phyloP scores from a whole-genome alignment of 2,797 vertebrate species.

The Trachurus trachurus region DNA sequence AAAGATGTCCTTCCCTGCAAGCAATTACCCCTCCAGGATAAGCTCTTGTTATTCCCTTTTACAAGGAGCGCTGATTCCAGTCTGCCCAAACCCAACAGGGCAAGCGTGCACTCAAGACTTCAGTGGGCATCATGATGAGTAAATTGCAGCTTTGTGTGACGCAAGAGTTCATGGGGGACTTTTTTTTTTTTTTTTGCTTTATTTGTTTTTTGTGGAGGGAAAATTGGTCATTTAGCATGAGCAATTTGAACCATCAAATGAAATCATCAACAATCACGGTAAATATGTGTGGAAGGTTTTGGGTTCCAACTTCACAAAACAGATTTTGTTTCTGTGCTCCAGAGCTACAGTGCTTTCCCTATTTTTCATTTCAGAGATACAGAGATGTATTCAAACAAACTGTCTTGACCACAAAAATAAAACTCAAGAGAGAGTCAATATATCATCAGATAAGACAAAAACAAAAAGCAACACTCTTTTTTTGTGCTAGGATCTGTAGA shows the following conservation, averaged over 20 bases:
- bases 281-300: not conserved
- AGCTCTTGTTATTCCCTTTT: slow-evolving; percentile 73
- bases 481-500: not conserved
- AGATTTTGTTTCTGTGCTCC: not conserved
- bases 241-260: slow-evolving; percentile 2
- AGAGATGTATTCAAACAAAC: not conserved
- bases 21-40: slow-evolving; percentile 80
- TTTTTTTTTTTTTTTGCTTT: not conserved
- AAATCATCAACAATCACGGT: not conserved
- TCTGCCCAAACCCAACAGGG: slow-evolving; percentile 46
- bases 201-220: no score
- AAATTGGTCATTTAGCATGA: not conserved
- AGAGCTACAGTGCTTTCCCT: not conserved
- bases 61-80: slow-evolving; percentile 55
- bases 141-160: slow-evolving; percentile 6
- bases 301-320: not conserved
- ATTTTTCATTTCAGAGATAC: not conserved
- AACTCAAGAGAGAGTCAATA: not conserved
- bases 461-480: not conserved
- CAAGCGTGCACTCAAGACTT: slow-evolving; percentile 24
- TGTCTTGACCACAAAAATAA: no score
- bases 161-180: not conserved
- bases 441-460: not conserved
- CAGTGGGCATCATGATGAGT: slow-evolving; percentile 14
- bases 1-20: slow-evolving; percentile 73